These are phyloP conservation scores for Sus cebifrons DNA, from an alignment of 2,797 vertebrate species.

Conservation along the genomic window DNA sequence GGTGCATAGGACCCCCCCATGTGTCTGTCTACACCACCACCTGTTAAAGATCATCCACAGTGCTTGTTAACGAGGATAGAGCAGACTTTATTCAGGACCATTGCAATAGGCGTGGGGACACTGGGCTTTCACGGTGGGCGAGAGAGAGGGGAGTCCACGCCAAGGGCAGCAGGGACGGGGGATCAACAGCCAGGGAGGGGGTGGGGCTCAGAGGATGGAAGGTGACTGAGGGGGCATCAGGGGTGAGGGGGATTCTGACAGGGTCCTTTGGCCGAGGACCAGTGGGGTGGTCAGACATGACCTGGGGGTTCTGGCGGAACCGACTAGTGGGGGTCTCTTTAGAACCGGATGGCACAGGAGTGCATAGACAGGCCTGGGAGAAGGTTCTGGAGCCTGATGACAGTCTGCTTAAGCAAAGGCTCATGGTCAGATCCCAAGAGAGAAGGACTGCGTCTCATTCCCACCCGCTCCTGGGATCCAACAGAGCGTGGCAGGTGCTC, in stretches of 20 bases:
- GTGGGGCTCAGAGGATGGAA: neutral
- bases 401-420: neutral
- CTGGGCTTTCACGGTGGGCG: neutral
- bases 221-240: neutral
- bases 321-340: neutral
- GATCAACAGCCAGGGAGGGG: neutral
- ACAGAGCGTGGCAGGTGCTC: neutral
- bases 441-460: fast-evolving
- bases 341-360: neutral
- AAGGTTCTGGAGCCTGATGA: neutral
- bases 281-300: neutral
- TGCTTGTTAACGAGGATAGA: neutral
- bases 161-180: neutral
- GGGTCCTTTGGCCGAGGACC: neutral
- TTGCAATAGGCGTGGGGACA: neutral
- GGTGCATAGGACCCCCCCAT: neutral
- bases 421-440: neutral
- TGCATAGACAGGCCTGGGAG: neutral
- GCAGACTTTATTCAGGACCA: neutral
- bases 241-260: neutral
- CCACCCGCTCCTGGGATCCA: neutral
- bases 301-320: neutral
- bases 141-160: neutral
- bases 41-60: neutral
- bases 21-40: fast-evolving